Conservation (phyloP, 1,140 invertebrate genomes). For the Lethrus apterus region DNA sequence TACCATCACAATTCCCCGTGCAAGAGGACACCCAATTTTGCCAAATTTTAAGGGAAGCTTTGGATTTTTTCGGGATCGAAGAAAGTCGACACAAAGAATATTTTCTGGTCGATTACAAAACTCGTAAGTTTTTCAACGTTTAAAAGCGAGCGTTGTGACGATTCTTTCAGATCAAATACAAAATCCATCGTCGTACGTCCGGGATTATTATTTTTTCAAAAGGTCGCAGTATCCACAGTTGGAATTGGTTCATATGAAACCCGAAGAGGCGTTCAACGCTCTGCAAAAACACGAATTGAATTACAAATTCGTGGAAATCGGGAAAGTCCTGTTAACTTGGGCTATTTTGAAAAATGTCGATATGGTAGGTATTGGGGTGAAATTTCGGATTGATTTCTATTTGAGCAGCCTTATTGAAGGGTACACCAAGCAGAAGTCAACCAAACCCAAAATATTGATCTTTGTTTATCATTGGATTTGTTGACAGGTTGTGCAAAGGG, state of each 20-base stretch:
- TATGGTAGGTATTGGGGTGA: constrained; percentile 52
- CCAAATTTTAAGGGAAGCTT: constrained; percentile 88
- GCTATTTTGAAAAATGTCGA: constrained; percentile 85
- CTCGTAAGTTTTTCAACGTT: constrained; percentile 61
- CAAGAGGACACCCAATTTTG: constrained; percentile 98
- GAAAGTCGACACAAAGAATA: constrained; percentile 84
- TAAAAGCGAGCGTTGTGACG: neutral
- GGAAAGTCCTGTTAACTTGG: constrained; percentile 86
- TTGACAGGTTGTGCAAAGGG: constrained; percentile 76
- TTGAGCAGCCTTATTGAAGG: too few relatives aligned
- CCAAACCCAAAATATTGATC: neutral
- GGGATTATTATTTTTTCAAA: constrained; percentile 99
- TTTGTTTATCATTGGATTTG: neutral
- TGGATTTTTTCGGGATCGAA: constrained; percentile 96
- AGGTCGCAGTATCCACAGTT: constrained; percentile 96
- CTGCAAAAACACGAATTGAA: constrained; percentile 88
- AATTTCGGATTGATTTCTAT: too few relatives aligned
- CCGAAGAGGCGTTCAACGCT: constrained; percentile 83
- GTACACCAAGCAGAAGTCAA: too few relatives aligned
- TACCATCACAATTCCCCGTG: constrained; percentile 96
- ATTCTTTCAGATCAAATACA: constrained; percentile 78
- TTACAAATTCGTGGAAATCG: constrained; percentile 95
- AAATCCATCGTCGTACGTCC: constrained; percentile 86
- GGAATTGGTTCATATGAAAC: constrained; percentile 88
- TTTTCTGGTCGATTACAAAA: constrained; percentile 96